Conservation (phyloP, 2,797 vertebrate species). For the Rousettus madagascariensis region DNA sequence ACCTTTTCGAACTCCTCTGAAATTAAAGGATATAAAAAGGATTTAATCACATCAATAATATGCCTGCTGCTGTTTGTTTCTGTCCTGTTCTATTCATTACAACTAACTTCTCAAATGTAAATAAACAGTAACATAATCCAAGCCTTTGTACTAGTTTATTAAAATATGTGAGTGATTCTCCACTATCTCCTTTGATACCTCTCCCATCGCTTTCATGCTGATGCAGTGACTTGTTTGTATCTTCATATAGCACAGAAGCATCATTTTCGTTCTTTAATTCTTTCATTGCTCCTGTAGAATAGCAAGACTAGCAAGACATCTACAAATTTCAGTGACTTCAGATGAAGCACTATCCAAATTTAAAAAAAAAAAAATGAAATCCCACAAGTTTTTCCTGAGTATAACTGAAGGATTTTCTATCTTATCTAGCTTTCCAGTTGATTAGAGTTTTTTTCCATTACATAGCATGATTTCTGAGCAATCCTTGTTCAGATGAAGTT, state of each 20-base stretch:
- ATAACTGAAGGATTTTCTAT: not conserved
- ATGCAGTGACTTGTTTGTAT: not conserved
- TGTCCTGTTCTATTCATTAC: not conserved
- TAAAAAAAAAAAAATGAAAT: not conserved
- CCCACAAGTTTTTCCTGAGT: not conserved
- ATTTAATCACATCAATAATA: not conserved
- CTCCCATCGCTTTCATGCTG: not conserved
- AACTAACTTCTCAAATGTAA: not conserved
- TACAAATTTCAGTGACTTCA: not conserved
- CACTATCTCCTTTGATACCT: not conserved
- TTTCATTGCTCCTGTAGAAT: not conserved
- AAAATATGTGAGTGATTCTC: not conserved
- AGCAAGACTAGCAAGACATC: not conserved
- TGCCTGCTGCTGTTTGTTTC: not conserved
- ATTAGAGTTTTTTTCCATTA: not conserved
- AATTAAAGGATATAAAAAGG: not conserved
- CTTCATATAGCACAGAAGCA: not conserved
- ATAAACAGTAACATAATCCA: not conserved
- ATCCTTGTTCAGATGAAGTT: not conserved
- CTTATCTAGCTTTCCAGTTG: not conserved
- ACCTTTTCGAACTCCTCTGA: slow-evolving; percentile 35
- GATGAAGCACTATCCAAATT: not conserved
- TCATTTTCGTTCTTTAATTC: not conserved
- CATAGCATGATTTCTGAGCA: not conserved
- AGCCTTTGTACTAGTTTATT: not conserved